Evolutionary conservation across 2,797 vertebrate genomes (phyloP).

Genomic region (Darevskia mixta): DNA sequence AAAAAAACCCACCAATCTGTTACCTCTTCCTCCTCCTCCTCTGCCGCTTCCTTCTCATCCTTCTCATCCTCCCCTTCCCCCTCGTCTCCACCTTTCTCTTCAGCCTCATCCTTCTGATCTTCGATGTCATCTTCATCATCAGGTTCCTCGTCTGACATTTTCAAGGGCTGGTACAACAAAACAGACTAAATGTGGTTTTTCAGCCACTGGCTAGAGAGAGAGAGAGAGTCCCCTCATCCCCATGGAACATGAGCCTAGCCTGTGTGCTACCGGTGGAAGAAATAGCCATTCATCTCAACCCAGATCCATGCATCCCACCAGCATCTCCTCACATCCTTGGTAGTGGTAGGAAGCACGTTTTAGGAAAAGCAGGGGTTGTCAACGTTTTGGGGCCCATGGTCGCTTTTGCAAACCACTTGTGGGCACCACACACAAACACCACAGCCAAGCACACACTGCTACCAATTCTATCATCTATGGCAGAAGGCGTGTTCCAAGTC

Average conservation of each 20-base stretch:
- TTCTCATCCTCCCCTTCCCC: slow-evolving; percentile 12
- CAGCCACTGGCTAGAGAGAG: not conserved
- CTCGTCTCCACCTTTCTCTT: slow-evolving; percentile 45
- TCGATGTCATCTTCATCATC: slow-evolving; percentile 55
- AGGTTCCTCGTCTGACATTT: slow-evolving; percentile 75
- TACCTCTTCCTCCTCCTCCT: slow-evolving; percentile 22
- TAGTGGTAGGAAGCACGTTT: not conserved
- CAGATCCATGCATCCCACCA: too few species aligned
- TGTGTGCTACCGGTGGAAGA: too few species aligned
- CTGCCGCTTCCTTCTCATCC: not conserved
- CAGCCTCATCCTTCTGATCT: slow-evolving; percentile 57
- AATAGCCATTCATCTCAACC: too few species aligned
- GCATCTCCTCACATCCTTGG: not conserved
- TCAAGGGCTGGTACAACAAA: not conserved
- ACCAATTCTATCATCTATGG: too few species aligned
- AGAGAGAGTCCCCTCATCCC: not conserved
- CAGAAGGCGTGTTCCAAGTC: too few species aligned
- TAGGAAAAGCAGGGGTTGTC: not conserved
- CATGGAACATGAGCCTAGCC: not conserved
- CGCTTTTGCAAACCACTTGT: too few species aligned
- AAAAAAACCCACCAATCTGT: not conserved
- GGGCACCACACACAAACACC: too few species aligned
- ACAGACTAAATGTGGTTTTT: not conserved
- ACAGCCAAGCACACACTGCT: too few species aligned
- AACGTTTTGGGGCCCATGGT: too few species aligned